Percentiles rank a stretch among this genome's conserved stretches.
These are phyloP conservation scores for Catotricha subobsoleta DNA, from an alignment of 2,888 invertebrate species.

Conservation along the genomic window DNA sequence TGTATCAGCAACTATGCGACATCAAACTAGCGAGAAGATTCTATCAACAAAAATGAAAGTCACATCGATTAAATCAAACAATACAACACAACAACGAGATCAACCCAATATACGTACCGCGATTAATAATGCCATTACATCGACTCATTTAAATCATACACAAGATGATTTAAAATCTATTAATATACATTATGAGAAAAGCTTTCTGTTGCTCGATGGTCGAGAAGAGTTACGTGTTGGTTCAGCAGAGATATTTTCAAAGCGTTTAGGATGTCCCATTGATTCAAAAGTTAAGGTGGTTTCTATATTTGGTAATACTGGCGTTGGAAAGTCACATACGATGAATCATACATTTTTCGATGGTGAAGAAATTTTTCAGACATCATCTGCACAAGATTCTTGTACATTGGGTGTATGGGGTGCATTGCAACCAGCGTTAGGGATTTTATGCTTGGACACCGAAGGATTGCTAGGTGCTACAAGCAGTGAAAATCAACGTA, in stretches of 20 bases:
- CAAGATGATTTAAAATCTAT: constrained; percentile 6
- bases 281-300: constrained; percentile 49
- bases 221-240: constrained; percentile 40
- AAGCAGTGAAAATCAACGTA: constrained; percentile 25
- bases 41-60: constrained; percentile 3
- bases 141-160: neutral
- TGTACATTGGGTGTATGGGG: constrained; percentile 67
- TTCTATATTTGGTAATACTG: constrained; percentile 69
- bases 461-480: constrained; percentile 52
- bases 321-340: constrained; percentile 66
- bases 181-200: constrained; percentile 17
- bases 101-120: neutral
- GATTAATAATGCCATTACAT: neutral
- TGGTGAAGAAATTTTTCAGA: constrained; percentile 35
- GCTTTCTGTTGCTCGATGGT: constrained; percentile 40
- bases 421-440: constrained; percentile 44
- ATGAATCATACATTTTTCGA: constrained; percentile 54
- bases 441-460: constrained; percentile 56
- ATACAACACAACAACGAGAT: too few relatives aligned
- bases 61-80: neutral
- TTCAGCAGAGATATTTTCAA: constrained; percentile 35
- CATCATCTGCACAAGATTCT: constrained; percentile 35
- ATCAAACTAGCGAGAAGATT: constrained; percentile 1
- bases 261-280: constrained; percentile 1
- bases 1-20: neutral